Evolutionary conservation across 1,140 invertebrate species (phyloP).

Genomic region (Lucilia cuprina): DNA sequence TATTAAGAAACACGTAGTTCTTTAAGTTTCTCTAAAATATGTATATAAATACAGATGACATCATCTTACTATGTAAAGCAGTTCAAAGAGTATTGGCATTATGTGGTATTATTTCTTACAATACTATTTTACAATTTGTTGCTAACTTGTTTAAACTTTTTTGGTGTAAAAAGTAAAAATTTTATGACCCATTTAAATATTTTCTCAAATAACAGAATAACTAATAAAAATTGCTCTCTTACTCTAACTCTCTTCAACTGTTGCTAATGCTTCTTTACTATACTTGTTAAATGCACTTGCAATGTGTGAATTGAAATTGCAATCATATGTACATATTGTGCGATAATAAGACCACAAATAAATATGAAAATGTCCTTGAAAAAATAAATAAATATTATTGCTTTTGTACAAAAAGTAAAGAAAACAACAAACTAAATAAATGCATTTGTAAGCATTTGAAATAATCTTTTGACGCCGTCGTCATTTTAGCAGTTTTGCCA

Average conservation of each 20-base stretch:
- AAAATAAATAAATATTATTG: constrained; percentile 1
- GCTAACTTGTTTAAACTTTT: too few species aligned
- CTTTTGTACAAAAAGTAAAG: neutral
- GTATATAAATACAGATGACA: too few species aligned
- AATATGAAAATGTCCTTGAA: constrained; percentile 7
- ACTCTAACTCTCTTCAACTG: neutral
- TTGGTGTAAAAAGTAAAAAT: too few species aligned
- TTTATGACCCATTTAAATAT: too few species aligned
- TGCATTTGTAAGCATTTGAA: neutral
- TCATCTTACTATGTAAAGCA: too few species aligned
- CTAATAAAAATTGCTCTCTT: too few species aligned
- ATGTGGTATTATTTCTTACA: too few species aligned
- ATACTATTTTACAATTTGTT: too few species aligned
- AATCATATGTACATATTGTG: neutral
- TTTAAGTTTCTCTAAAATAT: too few species aligned
- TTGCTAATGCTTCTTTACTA: neutral
- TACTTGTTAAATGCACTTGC: neutral
- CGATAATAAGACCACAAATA: constrained; percentile 10
- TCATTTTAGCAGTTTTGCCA: neutral
- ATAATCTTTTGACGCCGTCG: neutral
- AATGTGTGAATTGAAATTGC: neutral
- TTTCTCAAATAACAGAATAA: too few species aligned
- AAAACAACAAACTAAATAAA: neutral
- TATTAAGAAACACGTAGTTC: too few species aligned
- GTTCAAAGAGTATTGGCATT: too few species aligned